Evolutionary conservation across 2,888 invertebrate species (phyloP).

Genomic region (Nymphalis polychloros): DNA sequence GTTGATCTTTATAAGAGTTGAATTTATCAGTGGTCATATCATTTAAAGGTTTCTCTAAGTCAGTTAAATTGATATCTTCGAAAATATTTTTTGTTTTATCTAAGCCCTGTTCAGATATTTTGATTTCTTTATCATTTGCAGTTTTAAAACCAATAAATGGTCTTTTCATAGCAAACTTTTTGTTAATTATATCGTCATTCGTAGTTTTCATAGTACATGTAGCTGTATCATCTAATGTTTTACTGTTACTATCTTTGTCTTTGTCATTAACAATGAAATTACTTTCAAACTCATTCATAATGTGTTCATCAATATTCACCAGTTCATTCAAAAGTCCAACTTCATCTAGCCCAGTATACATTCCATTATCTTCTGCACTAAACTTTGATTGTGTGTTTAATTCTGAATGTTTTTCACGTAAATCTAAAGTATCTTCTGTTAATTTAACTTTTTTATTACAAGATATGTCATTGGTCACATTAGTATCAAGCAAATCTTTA

Average conservation of each 20-base stretch:
- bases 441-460: slow-evolving; percentile 5
- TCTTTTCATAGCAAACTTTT: neutral
- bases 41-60: neutral
- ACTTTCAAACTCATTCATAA: slow-evolving; percentile 37
- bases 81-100: slow-evolving; percentile 13
- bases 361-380: neutral
- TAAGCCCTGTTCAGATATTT: slow-evolving; percentile 7
- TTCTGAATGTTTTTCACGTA: slow-evolving; percentile 20
- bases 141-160: slow-evolving; percentile 16
- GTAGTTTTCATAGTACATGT: neutral
- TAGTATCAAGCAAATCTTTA: neutral
- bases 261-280: slow-evolving; percentile 39
- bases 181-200: neutral
- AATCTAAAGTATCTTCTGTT: neutral
- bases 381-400: neutral
- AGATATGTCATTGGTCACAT: neutral
- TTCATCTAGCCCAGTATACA: neutral
- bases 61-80: slow-evolving; percentile 19
- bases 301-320: slow-evolving; percentile 35
- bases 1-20: neutral
- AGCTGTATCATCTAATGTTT: too few species aligned
- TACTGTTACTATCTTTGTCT: slow-evolving; percentile 3
- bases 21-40: neutral
- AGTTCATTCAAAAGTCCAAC: slow-evolving; percentile 8
- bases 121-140: slow-evolving; percentile 8